Evolutionary conservation across 2,113 vertebrate species (phyloP).

Genomic region (Oenanthe melanoleuca): DNA sequence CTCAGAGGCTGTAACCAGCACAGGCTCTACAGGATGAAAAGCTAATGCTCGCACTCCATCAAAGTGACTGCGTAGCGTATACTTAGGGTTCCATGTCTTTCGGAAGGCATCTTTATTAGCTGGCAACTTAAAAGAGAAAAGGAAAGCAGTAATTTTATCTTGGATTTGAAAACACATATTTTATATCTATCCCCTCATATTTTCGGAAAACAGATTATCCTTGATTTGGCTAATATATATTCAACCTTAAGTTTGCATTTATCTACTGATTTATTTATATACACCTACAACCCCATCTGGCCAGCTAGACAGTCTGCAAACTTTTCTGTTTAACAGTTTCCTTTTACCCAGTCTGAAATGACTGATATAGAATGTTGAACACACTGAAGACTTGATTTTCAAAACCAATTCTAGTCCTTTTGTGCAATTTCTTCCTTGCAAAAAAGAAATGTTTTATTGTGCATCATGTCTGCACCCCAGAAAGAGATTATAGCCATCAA

Average conservation of each 20-base stretch:
- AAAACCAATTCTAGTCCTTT: neutral
- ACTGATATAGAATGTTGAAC: neutral
- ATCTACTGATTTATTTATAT: neutral
- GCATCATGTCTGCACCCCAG: neutral
- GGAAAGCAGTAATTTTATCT: neutral
- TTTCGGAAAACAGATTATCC: accelerated
- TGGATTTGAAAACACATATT: neutral
- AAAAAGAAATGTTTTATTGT: neutral
- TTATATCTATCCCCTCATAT: neutral
- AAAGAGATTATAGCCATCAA: neutral
- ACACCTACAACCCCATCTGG: neutral
- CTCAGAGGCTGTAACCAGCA: conserved; percentile 97
- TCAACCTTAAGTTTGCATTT: neutral
- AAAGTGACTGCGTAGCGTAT: conserved; percentile 96
- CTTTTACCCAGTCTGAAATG: neutral
- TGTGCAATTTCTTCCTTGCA: neutral
- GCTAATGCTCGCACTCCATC: conserved; percentile 94
- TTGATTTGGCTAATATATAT: neutral
- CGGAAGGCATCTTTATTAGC: conserved; percentile 97
- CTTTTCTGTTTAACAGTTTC: neutral
- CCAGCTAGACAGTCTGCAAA: neutral
- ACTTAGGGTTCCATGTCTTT: conserved; percentile 99
- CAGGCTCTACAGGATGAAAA: conserved; percentile 97
- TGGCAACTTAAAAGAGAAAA: conserved; percentile 80
- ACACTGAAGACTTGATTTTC: neutral